Evolutionary conservation across 2,113 vertebrate species (phyloP).

Genomic region (Myxocyprinus asiaticus): DNA sequence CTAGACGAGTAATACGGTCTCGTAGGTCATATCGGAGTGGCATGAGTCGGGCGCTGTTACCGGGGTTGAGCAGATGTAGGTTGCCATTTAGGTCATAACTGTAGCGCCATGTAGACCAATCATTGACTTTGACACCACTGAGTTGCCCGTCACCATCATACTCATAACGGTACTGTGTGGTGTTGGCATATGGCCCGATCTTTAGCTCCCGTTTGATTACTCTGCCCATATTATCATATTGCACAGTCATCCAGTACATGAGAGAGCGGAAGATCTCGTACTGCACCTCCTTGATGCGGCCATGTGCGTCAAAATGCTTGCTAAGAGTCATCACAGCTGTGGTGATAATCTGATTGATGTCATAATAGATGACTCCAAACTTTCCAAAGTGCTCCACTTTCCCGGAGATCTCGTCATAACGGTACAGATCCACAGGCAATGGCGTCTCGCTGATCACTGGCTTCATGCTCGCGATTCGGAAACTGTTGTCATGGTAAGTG

Average conservation of each 20-base stretch:
- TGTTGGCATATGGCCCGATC: conserved; percentile 96
- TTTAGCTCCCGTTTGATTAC: conserved; percentile 98
- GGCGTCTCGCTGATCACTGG: conserved; percentile 97
- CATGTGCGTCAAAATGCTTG: conserved; percentile 98
- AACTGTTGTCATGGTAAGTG: conserved; percentile 97
- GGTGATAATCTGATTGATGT: conserved; percentile 98
- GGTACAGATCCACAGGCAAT: conserved; percentile 94
- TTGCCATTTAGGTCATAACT: conserved; percentile 98
- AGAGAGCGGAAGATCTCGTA: conserved; percentile 98
- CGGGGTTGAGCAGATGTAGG: conserved; percentile 92
- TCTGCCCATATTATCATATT: conserved; percentile 97
- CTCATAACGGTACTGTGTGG: conserved; percentile 96
- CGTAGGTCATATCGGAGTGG: conserved; percentile 94
- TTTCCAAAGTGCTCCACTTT: conserved; percentile 99
- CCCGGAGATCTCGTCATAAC: conserved; percentile 97
- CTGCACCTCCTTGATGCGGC: conserved; percentile 97
- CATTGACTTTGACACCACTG: conserved; percentile 93
- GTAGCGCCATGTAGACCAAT: conserved; percentile 97
- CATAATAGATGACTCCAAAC: conserved; percentile 98
- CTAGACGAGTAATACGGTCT: conserved; percentile 93
- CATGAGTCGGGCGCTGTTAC: conserved; percentile 90
- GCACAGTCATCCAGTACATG: conserved; percentile 99
- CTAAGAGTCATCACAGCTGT: conserved; percentile 98
- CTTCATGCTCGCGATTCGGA: conserved; percentile 97
- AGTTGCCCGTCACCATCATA: conserved; percentile 97